Base-by-base conservation (phyloP, 2,797 vertebrate species). In the Sebastes matsubarae region DNA sequence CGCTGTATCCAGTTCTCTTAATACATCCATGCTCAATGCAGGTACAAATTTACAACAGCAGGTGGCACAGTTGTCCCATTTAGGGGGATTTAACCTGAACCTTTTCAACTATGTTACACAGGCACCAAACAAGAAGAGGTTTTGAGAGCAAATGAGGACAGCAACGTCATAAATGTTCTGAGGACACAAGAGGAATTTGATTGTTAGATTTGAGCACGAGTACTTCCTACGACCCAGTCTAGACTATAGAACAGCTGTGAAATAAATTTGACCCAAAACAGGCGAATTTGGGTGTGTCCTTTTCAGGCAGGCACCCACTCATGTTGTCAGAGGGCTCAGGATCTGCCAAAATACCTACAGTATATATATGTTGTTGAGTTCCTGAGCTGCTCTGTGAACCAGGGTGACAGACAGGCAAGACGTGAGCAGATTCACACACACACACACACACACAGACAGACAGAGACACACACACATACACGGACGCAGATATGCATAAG, bases 401-500 rank as follows among this genome's bases (percentile, higher is more conserved):
- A 67, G 32, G 34, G 18, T 77, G 67, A 84, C 22, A 76, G 34
- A 76, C 22, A 60, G 18, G 16, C 14, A 38, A 46, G 20, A 38
- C 55, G 36, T 54, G 24, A 64, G 16, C 58, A 68, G 27, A 60
- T n/a, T 18, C 18, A 76, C 20, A 77, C 38, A 58, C 34, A 60
- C 20, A 58, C 2, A 46, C 16, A 72, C 22, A 79, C 27, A 75
- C 22, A 60, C 24, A 68, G 5, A 29, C 54, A 84, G 2, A 55
- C 38, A 81, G 16, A 75, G 11, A 42, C 25, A 57, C 66, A 38
- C 67, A 74, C 71, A 60, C 71, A 67, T 29, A 59, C 34, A 60
- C 20, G 27, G 4, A 70, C 16, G 30, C 64, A 71, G 32, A 86
- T 63, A 34, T 68, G 38, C 54, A 42, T 46, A 61, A 67, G 58